Evolutionary conservation across 2,888 invertebrate genomes (phyloP).

Genomic region (Bruchidius siliquastri): DNA sequence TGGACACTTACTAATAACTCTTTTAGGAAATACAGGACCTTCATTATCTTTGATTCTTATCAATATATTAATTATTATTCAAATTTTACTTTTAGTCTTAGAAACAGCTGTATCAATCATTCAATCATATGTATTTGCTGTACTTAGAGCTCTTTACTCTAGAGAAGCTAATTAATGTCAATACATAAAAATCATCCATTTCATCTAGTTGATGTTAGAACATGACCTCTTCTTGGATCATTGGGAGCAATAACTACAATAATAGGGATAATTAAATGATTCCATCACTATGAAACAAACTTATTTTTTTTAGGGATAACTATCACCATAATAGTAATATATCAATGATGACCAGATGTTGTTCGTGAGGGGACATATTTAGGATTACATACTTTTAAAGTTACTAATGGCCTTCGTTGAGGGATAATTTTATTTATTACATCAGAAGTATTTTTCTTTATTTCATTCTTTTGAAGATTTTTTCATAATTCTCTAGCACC

Average conservation of each 20-base stretch:
- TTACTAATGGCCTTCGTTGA: conserved; percentile 58
- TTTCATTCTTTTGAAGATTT: conserved; percentile 58
- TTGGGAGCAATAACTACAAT: conserved; percentile 56
- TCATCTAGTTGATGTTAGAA: conserved; percentile 62
- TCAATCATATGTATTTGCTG: conserved; percentile 64
- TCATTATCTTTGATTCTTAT: conserved; percentile 26
- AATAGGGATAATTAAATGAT: conserved; percentile 59
- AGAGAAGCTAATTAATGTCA: conserved; percentile 59
- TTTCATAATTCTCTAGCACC: conserved; percentile 50
- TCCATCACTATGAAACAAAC: conserved; percentile 53
- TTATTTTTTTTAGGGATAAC: conserved; percentile 52
- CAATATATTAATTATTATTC: conserved; percentile 29
- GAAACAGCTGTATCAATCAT: conserved; percentile 60
- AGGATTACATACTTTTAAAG: conserved; percentile 59
- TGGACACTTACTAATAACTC: conserved; percentile 62
- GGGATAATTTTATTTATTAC: conserved; percentile 72
- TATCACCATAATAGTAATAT: conserved; percentile 51
- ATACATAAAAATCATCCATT: conserved; percentile 56
- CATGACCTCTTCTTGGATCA: conserved; percentile 60
- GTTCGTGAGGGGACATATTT: conserved; percentile 63
- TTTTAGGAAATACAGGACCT: conserved; percentile 51
- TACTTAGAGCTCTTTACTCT: conserved; percentile 62
- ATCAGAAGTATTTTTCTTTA: conserved; percentile 62
- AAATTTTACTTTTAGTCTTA: conserved; percentile 47
- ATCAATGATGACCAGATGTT: conserved; percentile 68